phyloP scores from a whole-genome alignment of 2,113 vertebrate species.

The Notothenia coriiceps region DNA sequence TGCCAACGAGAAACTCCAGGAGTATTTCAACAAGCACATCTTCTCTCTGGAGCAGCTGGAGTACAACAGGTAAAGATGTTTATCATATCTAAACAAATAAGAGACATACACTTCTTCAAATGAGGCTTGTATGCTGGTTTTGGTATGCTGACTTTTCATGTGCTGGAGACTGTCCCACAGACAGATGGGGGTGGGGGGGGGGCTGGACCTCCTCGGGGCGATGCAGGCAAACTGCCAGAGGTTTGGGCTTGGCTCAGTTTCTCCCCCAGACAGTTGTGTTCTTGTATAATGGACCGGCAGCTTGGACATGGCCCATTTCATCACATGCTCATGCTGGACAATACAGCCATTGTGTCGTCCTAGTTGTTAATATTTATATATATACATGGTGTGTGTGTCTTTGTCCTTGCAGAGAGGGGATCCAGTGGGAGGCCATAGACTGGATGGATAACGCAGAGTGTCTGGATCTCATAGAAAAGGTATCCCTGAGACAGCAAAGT shows the following conservation, averaged over 20 bases:
- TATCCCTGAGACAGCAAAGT: slow-evolving; percentile 67
- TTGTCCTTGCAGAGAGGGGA: slow-evolving; percentile 87
- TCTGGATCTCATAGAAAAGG: slow-evolving; percentile 95
- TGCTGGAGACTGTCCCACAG: slow-evolving; percentile 15
- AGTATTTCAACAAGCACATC: slow-evolving; percentile 97
- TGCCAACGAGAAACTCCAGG: slow-evolving; percentile 95
- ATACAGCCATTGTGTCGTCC: slow-evolving; percentile 69
- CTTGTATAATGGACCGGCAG: slow-evolving; percentile 61
- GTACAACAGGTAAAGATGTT: slow-evolving; percentile 88
- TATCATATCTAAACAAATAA: background rate
- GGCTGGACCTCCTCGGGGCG: slow-evolving; percentile 33
- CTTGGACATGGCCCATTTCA: slow-evolving; percentile 74
- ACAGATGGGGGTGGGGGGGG: slow-evolving; percentile 46
- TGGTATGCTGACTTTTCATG: slow-evolving; percentile 3
- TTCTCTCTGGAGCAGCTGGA: slow-evolving; percentile 95
- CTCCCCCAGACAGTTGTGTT: slow-evolving; percentile 72
- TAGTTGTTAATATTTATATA: slow-evolving; percentile 65
- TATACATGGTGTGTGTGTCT: slow-evolving; percentile 36
- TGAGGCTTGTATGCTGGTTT: background rate
- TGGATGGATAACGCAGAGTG: slow-evolving; percentile 98
- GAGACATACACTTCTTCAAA: background rate
- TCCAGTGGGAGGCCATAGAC: slow-evolving; percentile 95
- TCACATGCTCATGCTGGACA: slow-evolving; percentile 75
- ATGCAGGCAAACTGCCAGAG: slow-evolving; percentile 54
- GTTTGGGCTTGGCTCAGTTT: slow-evolving; percentile 56